Evolutionary conservation across 2,888 invertebrate species (phyloP).

Genomic region (Megaustenia siamemsis): DNA sequence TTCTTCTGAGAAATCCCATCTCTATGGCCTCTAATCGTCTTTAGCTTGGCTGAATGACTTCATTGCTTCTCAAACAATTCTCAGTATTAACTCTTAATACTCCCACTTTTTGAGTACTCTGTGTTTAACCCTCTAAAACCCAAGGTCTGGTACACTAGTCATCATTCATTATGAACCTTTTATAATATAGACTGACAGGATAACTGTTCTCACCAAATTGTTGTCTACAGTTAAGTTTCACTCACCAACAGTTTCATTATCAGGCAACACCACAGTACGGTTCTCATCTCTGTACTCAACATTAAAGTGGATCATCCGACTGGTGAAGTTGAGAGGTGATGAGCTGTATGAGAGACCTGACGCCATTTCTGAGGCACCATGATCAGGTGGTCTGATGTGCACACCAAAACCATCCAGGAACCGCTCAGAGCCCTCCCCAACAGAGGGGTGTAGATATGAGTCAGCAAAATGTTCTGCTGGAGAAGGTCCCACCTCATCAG

Average conservation of each 20-base stretch:
- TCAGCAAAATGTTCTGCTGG: conserved; percentile 34
- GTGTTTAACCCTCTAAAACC: too few species aligned
- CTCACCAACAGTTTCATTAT: conserved; percentile 75
- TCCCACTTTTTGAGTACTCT: too few species aligned
- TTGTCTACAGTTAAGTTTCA: too few species aligned
- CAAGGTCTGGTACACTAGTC: too few species aligned
- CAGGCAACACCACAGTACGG: conserved; percentile 71
- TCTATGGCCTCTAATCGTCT: too few species aligned
- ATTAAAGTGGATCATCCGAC: conserved; percentile 74
- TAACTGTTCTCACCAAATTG: too few species aligned
- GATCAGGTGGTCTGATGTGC: conserved; percentile 58
- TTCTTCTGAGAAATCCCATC: too few species aligned
- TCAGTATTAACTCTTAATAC: too few species aligned
- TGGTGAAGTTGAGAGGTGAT: conserved; percentile 52
- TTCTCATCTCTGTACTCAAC: conserved; percentile 77
- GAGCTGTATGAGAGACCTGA: conserved; percentile 63
- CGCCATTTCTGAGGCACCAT: conserved; percentile 68
- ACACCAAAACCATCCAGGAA: conserved; percentile 55
- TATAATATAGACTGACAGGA: too few species aligned
- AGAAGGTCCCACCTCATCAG: conserved; percentile 56
- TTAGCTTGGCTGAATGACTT: too few species aligned
- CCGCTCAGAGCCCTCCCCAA: conserved; percentile 14
- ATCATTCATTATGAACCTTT: too few species aligned
- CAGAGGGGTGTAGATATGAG: not conserved
- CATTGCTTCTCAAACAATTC: too few species aligned